A percentile compares a stretch with the other conserved stretches of the same genome.
These are phyloP conservation scores for Rotaria sp. DNA, from an alignment of 2,888 invertebrate species.

Conservation along the genomic window DNA sequence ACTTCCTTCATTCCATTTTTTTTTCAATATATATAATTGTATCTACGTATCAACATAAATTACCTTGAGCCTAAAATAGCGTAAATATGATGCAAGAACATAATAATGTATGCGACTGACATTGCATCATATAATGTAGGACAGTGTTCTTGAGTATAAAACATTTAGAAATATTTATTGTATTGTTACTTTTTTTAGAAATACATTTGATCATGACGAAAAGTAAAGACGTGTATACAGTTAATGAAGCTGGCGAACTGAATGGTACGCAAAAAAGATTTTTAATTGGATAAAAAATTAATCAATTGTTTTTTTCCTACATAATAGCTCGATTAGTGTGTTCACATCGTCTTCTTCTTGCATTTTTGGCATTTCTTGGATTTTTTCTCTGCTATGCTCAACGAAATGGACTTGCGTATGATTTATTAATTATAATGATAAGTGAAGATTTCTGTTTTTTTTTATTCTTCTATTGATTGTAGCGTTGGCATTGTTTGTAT, in stretches of 20 bases:
- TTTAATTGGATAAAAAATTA: neutral
- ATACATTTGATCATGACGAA: neutral
- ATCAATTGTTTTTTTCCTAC: neutral
- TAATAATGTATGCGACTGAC: too few species aligned
- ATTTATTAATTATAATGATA: too few species aligned
- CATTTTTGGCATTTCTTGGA: neutral
- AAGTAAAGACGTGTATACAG: neutral
- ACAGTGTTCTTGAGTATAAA: too few species aligned
- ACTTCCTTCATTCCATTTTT: too few species aligned
- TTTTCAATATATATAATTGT: too few species aligned
- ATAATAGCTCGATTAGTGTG: neutral
- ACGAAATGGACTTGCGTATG: constrained; percentile 18
- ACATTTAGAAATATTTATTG: too few species aligned
- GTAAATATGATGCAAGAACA: too few species aligned
- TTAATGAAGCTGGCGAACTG: neutral
- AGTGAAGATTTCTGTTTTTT: neutral
- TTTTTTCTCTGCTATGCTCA: constrained; percentile 23
- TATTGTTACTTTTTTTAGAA: neutral
- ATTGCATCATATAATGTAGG: too few species aligned
- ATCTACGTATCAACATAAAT: too few species aligned
- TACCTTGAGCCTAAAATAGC: too few species aligned
- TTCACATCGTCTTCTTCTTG: neutral
- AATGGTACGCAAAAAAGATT: neutral
- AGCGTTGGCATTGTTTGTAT: constrained; percentile 4
- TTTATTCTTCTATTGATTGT: too few species aligned